phyloP scores from a whole-genome alignment of 2,797 vertebrate genomes.

The Poecilia picta region DNA sequence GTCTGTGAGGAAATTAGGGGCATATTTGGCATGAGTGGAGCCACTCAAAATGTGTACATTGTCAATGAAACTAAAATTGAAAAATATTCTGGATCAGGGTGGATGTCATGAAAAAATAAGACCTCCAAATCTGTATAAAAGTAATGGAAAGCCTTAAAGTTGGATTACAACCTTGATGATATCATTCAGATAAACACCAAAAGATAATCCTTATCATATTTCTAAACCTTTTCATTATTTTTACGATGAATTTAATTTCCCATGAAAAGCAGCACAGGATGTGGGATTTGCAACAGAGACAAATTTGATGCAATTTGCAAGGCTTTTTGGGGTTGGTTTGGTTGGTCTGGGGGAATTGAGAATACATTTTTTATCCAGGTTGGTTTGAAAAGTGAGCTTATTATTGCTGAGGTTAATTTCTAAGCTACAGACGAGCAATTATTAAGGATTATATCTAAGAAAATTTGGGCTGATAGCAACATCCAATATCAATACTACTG shows the following conservation, averaged over 20 bases:
- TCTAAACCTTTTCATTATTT: background rate
- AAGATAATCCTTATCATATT: background rate
- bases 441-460: too few species aligned
- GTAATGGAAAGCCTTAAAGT: conserved; percentile 1
- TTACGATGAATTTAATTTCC: background rate
- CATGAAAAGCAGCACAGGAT: background rate
- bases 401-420: too few species aligned
- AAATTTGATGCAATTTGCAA: background rate
- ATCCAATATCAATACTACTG: too few species aligned
- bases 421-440: too few species aligned
- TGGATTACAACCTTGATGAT: conserved; percentile 13
- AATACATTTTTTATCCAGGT: background rate
- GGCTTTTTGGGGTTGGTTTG: background rate
- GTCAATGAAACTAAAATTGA: background rate
- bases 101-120: background rate
- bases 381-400: too few species aligned
- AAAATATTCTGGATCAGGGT: background rate
- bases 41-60: conserved; percentile 7
- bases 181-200: conserved; percentile 9
- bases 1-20: background rate
- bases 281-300: background rate
- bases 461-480: too few species aligned
- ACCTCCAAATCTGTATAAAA: background rate
- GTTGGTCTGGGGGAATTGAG: background rate
- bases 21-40: conserved; percentile 7